Base-by-base conservation (phyloP, 2,797 vertebrate species). In the Hemibagrus guttatus region DNA sequence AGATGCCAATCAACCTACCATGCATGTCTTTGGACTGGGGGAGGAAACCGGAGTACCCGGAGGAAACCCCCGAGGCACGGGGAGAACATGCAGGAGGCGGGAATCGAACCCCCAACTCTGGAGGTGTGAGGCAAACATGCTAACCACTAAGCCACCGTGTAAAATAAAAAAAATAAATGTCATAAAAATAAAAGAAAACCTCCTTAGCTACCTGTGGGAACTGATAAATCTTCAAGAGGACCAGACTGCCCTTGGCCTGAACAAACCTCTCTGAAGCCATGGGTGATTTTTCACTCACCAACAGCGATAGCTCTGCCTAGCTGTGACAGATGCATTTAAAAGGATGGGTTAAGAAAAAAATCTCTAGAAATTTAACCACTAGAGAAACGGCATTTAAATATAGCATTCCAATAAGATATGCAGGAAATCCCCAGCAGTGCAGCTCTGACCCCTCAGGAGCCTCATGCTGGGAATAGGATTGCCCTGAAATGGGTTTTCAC, bases 401-500 rank as follows among this genome's bases (percentile, higher is more conserved):
- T 68, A 89, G 59, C 85, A 87, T 90, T 90, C 72, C 85, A 79
- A 88, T 85, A 86, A 61, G 12, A 21, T 82, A 80, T 81, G 81
- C 86, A 81, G 54, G 9, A 86, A 86, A 76, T 69, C 87, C 69
- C 83, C 87, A 86, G 31, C 21, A 83, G 85, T 87, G 68, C 79
- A 21, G 42, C 86, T 84, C 80, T 86, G 86, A 89, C 84, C 78
- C 84, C 88, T 88, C 89, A 75, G 87, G 89, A 86, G 90, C 84
- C 72, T 87, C 92, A 86, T 84, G 90, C 91, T 88, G 84, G 17
- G 68, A 91, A 81, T 85, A n/a, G 90, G 88, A 91, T 88, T 85
- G 91, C 84, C 89, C 79, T 87, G 87, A 91, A 93, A 93, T 86
- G 46, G 84, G 91, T 93, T 93, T 94, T 91, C 90, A 91, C 91